A percentile compares a stretch with the other conserved stretches of the same genome.
These are phyloP conservation scores for Puntigrus tetrazona DNA, from an alignment of 2,113 vertebrate species.

Conservation along the genomic window DNA sequence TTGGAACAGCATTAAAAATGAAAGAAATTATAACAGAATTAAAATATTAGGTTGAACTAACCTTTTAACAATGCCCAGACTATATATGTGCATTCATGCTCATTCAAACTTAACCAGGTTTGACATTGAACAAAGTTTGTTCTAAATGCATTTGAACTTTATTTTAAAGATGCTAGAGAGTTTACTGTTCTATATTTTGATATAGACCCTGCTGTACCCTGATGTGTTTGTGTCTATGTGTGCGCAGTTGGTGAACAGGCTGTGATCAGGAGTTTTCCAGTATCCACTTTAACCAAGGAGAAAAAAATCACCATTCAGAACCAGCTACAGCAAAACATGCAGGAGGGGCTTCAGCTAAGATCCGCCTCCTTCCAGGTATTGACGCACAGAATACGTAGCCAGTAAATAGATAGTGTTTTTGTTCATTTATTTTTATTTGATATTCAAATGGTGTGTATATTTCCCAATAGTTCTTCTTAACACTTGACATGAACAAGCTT, in stretches of 20 bases:
- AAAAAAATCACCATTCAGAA: conserved; percentile 97
- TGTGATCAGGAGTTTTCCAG: conserved; percentile 90
- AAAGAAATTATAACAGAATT: not conserved
- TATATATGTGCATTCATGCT: not conserved
- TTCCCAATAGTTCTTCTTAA: not conserved
- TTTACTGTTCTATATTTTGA: not conserved
- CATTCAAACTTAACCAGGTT: not conserved
- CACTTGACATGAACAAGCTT: not conserved
- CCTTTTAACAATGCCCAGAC: too few species aligned
- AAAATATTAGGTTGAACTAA: not conserved
- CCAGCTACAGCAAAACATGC: conserved; percentile 94
- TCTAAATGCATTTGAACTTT: not conserved
- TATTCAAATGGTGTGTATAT: not conserved
- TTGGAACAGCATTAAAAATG: not conserved
- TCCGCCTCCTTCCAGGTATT: conserved; percentile 94
- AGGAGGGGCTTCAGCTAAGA: conserved; percentile 93
- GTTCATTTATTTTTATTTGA: not conserved
- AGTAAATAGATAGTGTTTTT: not conserved
- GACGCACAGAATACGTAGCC: not conserved
- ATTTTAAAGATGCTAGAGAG: not conserved
- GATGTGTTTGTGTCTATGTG: conserved; percentile 39
- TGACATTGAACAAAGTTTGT: not conserved
- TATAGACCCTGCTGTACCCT: not conserved
- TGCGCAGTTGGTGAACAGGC: conserved; percentile 91
- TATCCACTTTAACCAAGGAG: conserved; percentile 92